phyloP scores from a whole-genome alignment of 2,113 vertebrate genomes.

The Erythrocercus mccallii region DNA sequence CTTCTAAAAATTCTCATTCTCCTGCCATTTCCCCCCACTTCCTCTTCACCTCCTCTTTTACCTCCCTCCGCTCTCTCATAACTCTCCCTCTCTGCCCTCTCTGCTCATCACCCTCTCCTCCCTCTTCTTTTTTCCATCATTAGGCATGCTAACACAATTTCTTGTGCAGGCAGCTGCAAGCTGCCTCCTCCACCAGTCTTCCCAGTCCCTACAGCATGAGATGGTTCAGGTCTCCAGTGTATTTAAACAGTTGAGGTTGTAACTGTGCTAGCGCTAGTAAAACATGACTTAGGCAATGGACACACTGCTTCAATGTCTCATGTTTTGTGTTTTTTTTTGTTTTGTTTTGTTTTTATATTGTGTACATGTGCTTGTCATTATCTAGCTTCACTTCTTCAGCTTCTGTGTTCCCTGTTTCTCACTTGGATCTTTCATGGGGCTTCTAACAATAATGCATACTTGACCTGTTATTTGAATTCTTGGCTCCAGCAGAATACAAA shows the following conservation, averaged over 20 bases:
- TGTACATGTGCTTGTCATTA: background rate
- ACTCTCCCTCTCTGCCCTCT: too few relatives aligned
- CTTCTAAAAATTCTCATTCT: background rate
- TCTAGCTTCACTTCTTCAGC: background rate
- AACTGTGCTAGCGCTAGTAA: background rate
- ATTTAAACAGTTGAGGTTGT: background rate
- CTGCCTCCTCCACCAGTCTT: background rate
- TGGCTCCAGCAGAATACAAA: background rate
- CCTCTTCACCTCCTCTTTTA: background rate
- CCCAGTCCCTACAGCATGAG: background rate
- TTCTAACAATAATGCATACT: background rate
- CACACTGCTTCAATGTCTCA: background rate
- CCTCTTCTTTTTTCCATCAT: background rate
- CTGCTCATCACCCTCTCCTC: background rate
- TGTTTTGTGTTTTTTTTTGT: background rate
- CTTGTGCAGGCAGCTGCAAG: background rate
- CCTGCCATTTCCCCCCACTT: too few relatives aligned
- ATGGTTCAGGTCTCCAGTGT: background rate
- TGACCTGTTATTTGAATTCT: conserved; percentile 1
- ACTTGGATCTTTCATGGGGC: background rate
- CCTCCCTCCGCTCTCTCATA: fast-evolving
- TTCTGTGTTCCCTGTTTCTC: conserved; percentile 2
- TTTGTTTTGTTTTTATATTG: background rate
- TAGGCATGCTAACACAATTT: background rate
- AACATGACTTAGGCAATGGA: background rate